phyloP scores from a whole-genome alignment of 2,888 invertebrate species.

The Diploptera punctata region DNA sequence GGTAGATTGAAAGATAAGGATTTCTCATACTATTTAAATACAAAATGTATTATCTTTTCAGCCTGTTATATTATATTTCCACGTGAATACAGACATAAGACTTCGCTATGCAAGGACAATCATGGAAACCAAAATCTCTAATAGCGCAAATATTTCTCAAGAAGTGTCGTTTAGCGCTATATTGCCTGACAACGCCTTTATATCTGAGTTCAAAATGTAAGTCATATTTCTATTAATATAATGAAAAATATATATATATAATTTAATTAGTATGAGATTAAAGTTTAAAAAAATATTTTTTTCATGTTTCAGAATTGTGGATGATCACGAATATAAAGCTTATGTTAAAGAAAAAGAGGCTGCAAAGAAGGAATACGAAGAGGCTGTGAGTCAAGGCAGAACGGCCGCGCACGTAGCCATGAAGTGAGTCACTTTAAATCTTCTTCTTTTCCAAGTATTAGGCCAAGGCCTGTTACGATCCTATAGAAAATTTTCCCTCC shows the following conservation, averaged over 20 bases:
- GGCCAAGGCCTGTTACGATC: too few species aligned
- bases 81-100: neutral
- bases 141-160: neutral
- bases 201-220: neutral
- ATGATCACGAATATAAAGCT: slow-evolving; percentile 24
- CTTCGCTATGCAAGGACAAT: neutral
- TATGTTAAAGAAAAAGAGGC: slow-evolving; percentile 31
- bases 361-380: slow-evolving; percentile 33
- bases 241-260: too few species aligned
- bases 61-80: neutral
- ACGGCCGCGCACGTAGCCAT: slow-evolving; percentile 34
- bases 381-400: slow-evolving; percentile 30
- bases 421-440: slow-evolving; percentile 25
- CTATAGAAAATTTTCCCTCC: too few species aligned
- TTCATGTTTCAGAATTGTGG: slow-evolving; percentile 22
- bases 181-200: neutral
- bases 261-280: too few species aligned
- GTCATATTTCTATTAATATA: too few species aligned
- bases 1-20: too few species aligned
- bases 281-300: too few species aligned
- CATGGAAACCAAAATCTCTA: neutral
- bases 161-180: neutral
- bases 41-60: too few species aligned
- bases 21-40: too few species aligned
- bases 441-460: too few species aligned